These are phyloP conservation scores for Agelaius tricolor DNA, from an alignment of 2,113 vertebrate species.

Conservation along the genomic window DNA sequence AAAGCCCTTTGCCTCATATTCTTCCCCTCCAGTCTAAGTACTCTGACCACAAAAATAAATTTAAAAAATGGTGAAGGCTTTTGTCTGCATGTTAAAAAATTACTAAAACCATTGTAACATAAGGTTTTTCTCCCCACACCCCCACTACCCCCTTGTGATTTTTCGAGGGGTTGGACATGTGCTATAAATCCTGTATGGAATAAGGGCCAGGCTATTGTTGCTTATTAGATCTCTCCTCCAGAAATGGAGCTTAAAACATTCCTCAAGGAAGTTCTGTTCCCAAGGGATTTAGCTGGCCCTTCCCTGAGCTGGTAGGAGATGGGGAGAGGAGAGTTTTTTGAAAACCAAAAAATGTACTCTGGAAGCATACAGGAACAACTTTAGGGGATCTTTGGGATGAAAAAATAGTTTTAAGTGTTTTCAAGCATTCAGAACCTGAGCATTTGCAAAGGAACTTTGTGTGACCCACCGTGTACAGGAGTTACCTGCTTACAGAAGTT, in stretches of 20 bases:
- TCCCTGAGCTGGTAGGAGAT: background rate
- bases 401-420: background rate
- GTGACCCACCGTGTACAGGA: fast-evolving
- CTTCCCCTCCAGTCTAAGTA: background rate
- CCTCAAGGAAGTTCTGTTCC: background rate
- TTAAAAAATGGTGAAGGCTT: background rate
- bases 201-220: background rate
- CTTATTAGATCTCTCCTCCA: background rate
- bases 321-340: background rate
- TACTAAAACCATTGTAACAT: background rate
- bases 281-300: background rate
- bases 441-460: background rate
- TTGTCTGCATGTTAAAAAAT: background rate
- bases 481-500: background rate
- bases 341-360: background rate
- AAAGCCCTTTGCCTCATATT: background rate
- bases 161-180: background rate
- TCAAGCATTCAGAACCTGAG: background rate
- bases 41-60: background rate
- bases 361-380: background rate
- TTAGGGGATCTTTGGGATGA: background rate
- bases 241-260: background rate
- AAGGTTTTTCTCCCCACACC: background rate
- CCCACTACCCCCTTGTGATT: background rate
- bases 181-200: background rate